phyloP scores from a whole-genome alignment of 2,113 vertebrate genomes.

The Morone chrysops region DNA sequence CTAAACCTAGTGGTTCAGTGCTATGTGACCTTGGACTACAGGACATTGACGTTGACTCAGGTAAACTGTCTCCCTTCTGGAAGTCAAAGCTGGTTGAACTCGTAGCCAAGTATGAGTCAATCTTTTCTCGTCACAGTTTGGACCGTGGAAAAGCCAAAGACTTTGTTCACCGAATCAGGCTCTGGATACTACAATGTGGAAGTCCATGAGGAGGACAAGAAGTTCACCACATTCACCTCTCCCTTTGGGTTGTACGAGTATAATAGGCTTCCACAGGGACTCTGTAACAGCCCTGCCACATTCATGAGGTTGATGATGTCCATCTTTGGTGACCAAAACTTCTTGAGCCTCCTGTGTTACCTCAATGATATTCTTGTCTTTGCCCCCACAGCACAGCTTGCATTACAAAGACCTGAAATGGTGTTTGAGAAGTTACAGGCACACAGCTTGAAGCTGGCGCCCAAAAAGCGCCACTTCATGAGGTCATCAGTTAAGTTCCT shows the following conservation, averaged over 20 bases:
- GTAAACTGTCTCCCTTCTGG: too few relatives aligned
- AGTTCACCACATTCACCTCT: slow-evolving; percentile 1
- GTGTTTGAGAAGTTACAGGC: too few relatives aligned
- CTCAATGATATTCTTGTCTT: slow-evolving; percentile 30
- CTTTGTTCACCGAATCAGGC: slow-evolving; percentile 10
- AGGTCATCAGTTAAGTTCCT: too few relatives aligned
- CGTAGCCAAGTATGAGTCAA: neutral
- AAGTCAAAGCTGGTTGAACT: too few relatives aligned
- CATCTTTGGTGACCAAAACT: slow-evolving; percentile 39
- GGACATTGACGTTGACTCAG: too few relatives aligned
- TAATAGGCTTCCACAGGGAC: slow-evolving; percentile 17
- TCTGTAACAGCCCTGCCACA: slow-evolving; percentile 15
- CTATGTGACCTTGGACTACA: too few relatives aligned
- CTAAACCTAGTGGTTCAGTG: too few relatives aligned
- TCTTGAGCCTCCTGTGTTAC: slow-evolving; percentile 47
- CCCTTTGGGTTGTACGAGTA: slow-evolving; percentile 15
- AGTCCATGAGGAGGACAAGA: slow-evolving; percentile 31
- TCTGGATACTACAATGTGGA: slow-evolving; percentile 28
- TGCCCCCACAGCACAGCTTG: too few relatives aligned
- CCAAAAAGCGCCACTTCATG: too few relatives aligned
- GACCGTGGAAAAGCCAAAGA: slow-evolving; percentile 18
- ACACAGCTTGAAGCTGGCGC: too few relatives aligned
- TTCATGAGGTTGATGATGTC: too few relatives aligned
- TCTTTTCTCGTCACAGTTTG: slow-evolving; percentile 23
- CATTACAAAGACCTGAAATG: too few relatives aligned